These are phyloP conservation scores for Prionailurus viverrinus DNA, from an alignment of 2,113 vertebrate genomes.

Conservation along the genomic window DNA sequence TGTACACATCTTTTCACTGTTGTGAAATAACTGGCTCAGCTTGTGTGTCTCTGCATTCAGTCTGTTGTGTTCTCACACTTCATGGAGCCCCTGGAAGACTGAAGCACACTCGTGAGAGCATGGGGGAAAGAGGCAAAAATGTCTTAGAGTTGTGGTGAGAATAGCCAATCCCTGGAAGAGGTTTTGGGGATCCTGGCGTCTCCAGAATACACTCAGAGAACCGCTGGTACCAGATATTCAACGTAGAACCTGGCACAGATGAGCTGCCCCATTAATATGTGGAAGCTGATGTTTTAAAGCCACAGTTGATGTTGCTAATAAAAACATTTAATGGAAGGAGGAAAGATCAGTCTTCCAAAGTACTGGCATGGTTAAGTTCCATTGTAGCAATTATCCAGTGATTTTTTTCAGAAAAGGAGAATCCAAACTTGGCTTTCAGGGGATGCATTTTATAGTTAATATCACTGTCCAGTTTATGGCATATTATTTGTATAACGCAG, in stretches of 20 bases:
- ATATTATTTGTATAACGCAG: background rate
- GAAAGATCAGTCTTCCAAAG: background rate
- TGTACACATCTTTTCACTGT: slow-evolving; percentile 20
- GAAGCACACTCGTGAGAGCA: background rate
- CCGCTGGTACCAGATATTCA: background rate
- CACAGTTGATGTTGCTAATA: slow-evolving; percentile 43
- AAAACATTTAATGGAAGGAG: slow-evolving; percentile 7
- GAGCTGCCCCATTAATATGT: background rate
- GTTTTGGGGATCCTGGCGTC: background rate
- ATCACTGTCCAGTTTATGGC: background rate
- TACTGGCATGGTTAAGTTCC: slow-evolving; percentile 11
- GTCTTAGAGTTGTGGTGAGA: background rate
- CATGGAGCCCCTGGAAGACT: background rate
- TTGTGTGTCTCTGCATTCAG: background rate
- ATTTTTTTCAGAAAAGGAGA: slow-evolving; percentile 31
- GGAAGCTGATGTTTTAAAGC: background rate
- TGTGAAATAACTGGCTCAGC: background rate
- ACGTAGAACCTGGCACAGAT: background rate
- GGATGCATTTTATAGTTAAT: slow-evolving; percentile 12
- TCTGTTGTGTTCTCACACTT: background rate
- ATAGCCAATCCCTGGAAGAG: background rate
- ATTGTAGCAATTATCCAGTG: background rate
- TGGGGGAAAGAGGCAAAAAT: background rate
- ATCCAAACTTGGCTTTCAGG: background rate
- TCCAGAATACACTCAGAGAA: background rate